A percentile compares a stretch with the other conserved stretches of the same genome.
Conservation (phyloP, 1,140 invertebrate species). For the Adelges cooleyi region DNA sequence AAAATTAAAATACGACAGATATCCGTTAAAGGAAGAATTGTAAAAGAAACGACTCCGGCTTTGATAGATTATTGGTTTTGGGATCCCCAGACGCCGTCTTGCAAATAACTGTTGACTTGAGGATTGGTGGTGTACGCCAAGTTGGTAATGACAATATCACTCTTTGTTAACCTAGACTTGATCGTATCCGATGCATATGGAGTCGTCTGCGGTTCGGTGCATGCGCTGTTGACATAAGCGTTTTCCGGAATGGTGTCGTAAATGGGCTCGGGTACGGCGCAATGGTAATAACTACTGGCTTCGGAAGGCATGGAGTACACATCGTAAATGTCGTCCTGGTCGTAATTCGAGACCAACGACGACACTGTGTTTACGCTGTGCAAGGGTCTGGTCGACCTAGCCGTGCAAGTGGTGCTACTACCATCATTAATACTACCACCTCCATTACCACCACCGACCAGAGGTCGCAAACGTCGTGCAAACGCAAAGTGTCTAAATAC, state of each 20-base stretch:
- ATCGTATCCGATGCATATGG: neutral
- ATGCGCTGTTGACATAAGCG: conserved; percentile 2
- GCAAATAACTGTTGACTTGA: conserved; percentile 33
- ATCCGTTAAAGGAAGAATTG: too few species aligned
- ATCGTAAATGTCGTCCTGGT: neutral
- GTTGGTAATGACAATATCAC: conserved; percentile 52
- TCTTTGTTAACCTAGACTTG: conserved; percentile 35
- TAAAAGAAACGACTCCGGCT: too few species aligned
- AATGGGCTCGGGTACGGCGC: neutral
- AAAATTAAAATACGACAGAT: neutral
- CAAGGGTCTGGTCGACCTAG: neutral
- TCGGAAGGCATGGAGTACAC: neutral
- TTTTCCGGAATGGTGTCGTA: conserved; percentile 4
- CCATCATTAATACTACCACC: conserved; percentile 1
- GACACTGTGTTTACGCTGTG: conserved; percentile 16
- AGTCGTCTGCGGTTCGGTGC: neutral
- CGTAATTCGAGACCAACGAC: neutral
- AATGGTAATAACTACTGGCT: neutral
- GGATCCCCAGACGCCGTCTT: conserved; percentile 24
- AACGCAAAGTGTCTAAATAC: conserved; percentile 7
- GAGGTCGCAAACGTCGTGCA: conserved; percentile 1
- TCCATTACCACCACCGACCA: conserved; percentile 8
- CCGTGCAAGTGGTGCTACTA: neutral
- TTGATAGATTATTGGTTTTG: neutral
- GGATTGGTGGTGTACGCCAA: conserved; percentile 59